Conservation (phyloP, 2,888 invertebrate genomes). For the Griposia aprilina region DNA sequence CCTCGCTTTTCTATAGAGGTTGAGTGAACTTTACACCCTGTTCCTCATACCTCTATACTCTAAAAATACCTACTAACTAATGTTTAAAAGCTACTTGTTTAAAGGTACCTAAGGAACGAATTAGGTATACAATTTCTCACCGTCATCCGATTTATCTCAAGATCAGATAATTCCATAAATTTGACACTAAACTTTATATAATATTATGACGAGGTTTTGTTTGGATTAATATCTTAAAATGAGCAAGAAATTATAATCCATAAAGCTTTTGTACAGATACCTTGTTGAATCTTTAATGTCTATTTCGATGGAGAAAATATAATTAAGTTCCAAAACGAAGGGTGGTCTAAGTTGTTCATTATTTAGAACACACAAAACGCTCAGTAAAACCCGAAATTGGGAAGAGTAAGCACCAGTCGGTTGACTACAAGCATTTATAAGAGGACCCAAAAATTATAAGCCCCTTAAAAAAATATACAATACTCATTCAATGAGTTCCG, state of each 20-base stretch:
- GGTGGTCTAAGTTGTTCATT: neutral
- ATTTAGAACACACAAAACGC: neutral
- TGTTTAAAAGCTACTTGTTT: neutral
- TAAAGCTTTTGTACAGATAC: neutral
- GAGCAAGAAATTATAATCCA: conserved; percentile 22
- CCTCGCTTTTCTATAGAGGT: too few relatives aligned
- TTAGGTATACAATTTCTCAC: neutral
- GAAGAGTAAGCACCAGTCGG: neutral
- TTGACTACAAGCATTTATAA: neutral
- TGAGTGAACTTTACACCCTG: too few relatives aligned
- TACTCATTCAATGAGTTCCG: neutral
- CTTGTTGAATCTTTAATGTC: conserved; percentile 13
- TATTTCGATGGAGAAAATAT: conserved; percentile 6
- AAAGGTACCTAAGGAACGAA: neutral
- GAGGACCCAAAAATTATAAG: neutral
- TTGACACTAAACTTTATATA: conserved; percentile 13
- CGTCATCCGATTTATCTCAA: conserved; percentile 3
- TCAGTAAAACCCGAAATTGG: too few relatives aligned
- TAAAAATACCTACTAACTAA: neutral
- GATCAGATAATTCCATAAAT: conserved; percentile 29
- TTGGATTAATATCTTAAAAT: conserved; percentile 27
- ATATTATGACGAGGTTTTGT: conserved; percentile 20
- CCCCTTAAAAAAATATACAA: neutral
- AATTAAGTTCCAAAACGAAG: conserved; percentile 11
- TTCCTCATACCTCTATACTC: too few relatives aligned